These are phyloP conservation scores for Meandrina meandrites DNA, from an alignment of 92 coral and sea anemone genomes.

Conservation along the genomic window DNA sequence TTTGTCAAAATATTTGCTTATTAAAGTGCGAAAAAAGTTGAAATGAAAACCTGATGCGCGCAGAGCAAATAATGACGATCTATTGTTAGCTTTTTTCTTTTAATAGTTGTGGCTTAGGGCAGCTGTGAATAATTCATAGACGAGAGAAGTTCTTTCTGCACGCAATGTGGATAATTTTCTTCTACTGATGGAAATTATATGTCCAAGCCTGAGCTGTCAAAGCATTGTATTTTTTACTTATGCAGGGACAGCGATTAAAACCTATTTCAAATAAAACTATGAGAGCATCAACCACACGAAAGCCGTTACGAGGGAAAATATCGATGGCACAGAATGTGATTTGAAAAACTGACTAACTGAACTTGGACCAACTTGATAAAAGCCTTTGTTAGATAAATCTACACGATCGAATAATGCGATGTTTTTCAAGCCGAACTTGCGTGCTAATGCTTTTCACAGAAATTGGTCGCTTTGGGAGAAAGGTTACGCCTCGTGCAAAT, in stretches of 20 bases:
- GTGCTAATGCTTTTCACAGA: neutral
- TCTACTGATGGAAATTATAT: neutral
- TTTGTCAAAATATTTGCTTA: constrained; percentile 1
- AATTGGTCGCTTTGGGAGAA: neutral
- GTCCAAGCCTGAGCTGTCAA: constrained; percentile 9
- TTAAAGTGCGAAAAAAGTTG: constrained; percentile 7
- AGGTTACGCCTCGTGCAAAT: neutral
- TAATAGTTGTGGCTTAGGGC: constrained; percentile 36
- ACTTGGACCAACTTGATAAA: neutral
- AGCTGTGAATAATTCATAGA: constrained; percentile 54
- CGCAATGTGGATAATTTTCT: constrained; percentile 26
- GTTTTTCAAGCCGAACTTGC: neutral
- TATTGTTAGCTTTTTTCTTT: constrained; percentile 24
- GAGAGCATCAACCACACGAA: constrained; percentile 11
- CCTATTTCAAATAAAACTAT: neutral
- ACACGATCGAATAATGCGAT: neutral
- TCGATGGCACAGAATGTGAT: neutral
- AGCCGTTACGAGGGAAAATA: neutral
- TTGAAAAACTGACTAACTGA: neutral
- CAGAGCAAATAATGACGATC: constrained; percentile 27
- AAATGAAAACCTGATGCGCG: neutral
- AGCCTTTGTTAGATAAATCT: neutral
- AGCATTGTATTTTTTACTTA: neutral
- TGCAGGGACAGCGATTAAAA: neutral
- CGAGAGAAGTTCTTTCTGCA: constrained; percentile 24